Percentiles rank a stretch among this genome's conserved stretches.
Evolutionary conservation across 2,797 vertebrate genomes (phyloP).

Genomic region (Hybognathus amarus): DNA sequence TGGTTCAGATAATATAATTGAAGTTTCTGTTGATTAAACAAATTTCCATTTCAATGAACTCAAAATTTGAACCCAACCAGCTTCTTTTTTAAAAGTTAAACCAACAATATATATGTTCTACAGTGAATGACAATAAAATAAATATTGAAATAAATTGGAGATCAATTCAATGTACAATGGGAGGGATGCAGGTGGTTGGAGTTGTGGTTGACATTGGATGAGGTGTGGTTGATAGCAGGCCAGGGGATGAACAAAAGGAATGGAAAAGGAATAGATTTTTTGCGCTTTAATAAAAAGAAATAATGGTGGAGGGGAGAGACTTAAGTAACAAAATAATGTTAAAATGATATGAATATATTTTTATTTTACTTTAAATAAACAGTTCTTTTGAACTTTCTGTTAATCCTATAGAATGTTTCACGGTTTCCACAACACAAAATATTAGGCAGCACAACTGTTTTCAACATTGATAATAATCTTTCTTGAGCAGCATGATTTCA

Average conservation of each 20-base stretch:
- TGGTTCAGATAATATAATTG: too few relatives aligned
- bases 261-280: neutral
- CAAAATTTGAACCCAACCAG: too few relatives aligned
- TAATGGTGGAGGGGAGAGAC: neutral
- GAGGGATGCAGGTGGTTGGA: neutral
- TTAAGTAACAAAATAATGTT: neutral
- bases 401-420: neutral
- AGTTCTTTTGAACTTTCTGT: neutral
- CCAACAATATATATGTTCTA: too few relatives aligned
- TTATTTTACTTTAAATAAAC: neutral
- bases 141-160: neutral
- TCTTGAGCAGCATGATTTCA: neutral
- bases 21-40: too few relatives aligned
- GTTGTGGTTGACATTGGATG: neutral
- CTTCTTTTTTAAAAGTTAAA: too few relatives aligned
- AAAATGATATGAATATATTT: neutral
- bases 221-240: neutral
- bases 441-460: neutral
- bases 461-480: neutral
- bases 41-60: too few relatives aligned
- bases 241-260: neutral
- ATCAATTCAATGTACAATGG: neutral
- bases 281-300: neutral
- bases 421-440: neutral
- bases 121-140: neutral